Conservation (phyloP, 2,888 invertebrate genomes). For the Machimus rusticus region DNA sequence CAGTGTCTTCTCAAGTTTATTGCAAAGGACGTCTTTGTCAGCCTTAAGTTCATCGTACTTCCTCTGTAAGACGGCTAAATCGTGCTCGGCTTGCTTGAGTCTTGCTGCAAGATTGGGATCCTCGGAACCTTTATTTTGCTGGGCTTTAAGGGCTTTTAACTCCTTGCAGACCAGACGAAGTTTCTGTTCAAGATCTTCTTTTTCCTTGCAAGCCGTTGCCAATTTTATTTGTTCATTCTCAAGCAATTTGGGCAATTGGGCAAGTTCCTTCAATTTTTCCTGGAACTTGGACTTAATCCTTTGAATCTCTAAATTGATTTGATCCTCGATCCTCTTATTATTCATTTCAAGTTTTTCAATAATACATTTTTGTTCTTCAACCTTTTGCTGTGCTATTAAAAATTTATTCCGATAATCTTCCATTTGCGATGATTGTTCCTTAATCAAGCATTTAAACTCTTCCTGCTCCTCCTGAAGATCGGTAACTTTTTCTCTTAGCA, state of each 20-base stretch:
- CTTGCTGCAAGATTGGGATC: slow-evolving; percentile 46
- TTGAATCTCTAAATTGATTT: slow-evolving; percentile 53
- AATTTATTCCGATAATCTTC: slow-evolving; percentile 58
- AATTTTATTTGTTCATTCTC: slow-evolving; percentile 57
- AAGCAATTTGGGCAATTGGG: slow-evolving; percentile 56
- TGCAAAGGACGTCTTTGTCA: slow-evolving; percentile 48
- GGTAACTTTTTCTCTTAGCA: slow-evolving; percentile 31
- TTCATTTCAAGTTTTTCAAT: slow-evolving; percentile 57
- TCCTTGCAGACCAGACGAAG: slow-evolving; percentile 42
- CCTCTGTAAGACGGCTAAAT: slow-evolving; percentile 57
- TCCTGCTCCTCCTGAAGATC: slow-evolving; percentile 56
- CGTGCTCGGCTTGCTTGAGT: slow-evolving; percentile 55
- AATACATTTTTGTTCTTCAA: slow-evolving; percentile 58
- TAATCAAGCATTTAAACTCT: slow-evolving; percentile 57
- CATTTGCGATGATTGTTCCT: slow-evolving; percentile 57
- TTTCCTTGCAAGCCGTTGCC: slow-evolving; percentile 56
- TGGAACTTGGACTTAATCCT: slow-evolving; percentile 56
- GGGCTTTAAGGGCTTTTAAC: slow-evolving; percentile 55
- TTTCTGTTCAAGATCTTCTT: slow-evolving; percentile 54
- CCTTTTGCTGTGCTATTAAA: slow-evolving; percentile 57
- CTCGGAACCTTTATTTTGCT: slow-evolving; percentile 53
- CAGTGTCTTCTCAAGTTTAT: slow-evolving; percentile 51
- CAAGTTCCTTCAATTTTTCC: slow-evolving; percentile 56
- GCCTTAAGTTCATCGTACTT: slow-evolving; percentile 56
- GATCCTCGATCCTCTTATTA: slow-evolving; percentile 56